Percentiles rank a stretch among this genome's conserved stretches.
phyloP scores from a whole-genome alignment of 2,888 invertebrate species.

The Caenorhabditis sp. region DNA sequence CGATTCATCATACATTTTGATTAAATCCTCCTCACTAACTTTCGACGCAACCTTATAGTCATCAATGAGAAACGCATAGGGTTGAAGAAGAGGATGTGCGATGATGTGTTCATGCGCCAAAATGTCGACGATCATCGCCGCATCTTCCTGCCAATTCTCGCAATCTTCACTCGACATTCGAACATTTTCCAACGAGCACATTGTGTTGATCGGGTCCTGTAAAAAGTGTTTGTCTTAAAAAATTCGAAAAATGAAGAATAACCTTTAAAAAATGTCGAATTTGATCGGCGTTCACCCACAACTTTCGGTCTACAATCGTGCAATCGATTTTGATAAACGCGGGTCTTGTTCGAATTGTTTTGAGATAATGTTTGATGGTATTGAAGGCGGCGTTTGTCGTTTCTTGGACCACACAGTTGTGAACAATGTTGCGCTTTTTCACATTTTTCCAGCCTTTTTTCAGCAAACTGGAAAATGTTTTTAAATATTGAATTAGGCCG shows the following conservation, averaged over 20 bases:
- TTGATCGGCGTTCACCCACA: conserved; percentile 35
- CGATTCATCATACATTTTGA: conserved; percentile 36
- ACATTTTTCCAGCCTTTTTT: conserved; percentile 30
- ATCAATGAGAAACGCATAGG: conserved; percentile 31
- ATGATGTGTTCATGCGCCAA: conserved; percentile 29
- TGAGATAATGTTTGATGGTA: conserved; percentile 40
- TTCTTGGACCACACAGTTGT: conserved; percentile 45
- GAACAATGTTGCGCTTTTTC: conserved; percentile 38
- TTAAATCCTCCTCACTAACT: conserved; percentile 25
- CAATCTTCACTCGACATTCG: conserved; percentile 33
- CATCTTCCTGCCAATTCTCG: conserved; percentile 39
- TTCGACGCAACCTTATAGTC: conserved; percentile 35
- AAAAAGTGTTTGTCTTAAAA: background rate
- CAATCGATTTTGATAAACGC: conserved; percentile 30
- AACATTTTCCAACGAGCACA: conserved; percentile 33
- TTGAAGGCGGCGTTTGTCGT: conserved; percentile 43
- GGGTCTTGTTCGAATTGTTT: conserved; percentile 1
- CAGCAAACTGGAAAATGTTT: conserved; percentile 40
- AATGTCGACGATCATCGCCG: conserved; percentile 19
- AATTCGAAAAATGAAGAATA: too few relatives aligned
- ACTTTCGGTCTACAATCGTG: conserved; percentile 23
- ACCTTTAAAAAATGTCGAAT: conserved; percentile 18
- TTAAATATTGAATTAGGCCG: too few relatives aligned
- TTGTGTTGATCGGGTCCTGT: conserved; percentile 21
- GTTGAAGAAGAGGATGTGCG: conserved; percentile 13